Conservation (phyloP, 2,797 vertebrate species). For the Urophycis tenuis region DNA sequence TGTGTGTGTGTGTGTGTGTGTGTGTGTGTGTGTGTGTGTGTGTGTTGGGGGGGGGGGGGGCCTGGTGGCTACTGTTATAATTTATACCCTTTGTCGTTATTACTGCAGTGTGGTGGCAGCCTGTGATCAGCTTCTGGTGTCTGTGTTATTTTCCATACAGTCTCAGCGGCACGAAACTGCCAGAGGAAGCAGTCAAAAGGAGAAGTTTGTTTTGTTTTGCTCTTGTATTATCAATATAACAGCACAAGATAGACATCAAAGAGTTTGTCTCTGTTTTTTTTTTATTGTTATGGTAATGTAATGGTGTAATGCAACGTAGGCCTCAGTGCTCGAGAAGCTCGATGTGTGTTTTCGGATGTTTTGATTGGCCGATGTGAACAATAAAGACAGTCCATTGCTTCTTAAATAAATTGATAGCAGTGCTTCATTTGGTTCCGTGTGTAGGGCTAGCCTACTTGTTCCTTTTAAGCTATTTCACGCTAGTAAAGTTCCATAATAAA, state of each 20-base stretch:
- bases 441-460: not conserved
- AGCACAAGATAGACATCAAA: conserved; percentile 5
- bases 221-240: conserved; percentile 14
- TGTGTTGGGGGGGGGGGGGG: not conserved
- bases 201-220: conserved; percentile 56
- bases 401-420: not conserved
- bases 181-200: conserved; percentile 56
- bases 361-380: not conserved
- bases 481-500: not conserved
- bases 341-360: not conserved
- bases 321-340: no score
- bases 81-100: not conserved
- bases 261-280: not conserved
- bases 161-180: conserved; percentile 2
- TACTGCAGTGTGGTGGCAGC: not conserved
- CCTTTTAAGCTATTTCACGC: not conserved
- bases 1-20: not conserved
- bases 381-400: not conserved
- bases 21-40: not conserved
- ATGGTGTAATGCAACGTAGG: not conserved
- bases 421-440: not conserved
- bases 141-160: not conserved
- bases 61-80: not conserved
- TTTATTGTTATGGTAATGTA: not conserved
- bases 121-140: not conserved